Conservation (phyloP, 2,888 invertebrate genomes). For the Xanthorhoe spadicearia region DNA sequence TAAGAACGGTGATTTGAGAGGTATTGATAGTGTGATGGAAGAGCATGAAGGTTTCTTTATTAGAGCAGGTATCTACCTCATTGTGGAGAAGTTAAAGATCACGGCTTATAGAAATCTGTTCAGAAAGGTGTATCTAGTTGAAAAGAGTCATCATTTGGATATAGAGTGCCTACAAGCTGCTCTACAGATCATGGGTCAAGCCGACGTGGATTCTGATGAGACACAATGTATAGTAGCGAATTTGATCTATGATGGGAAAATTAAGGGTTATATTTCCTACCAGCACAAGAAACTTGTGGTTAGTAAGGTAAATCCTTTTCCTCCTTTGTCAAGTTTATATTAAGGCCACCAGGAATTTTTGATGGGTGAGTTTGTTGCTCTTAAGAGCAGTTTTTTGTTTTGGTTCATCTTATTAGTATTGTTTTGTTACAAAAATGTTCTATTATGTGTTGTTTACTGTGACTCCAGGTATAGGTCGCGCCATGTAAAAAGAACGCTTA, state of each 20-base stretch:
- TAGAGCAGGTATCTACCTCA: conserved; percentile 97
- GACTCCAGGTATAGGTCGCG: background rate
- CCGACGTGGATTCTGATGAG: conserved; percentile 96
- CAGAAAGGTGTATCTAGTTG: conserved; percentile 92
- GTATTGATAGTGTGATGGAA: conserved; percentile 93
- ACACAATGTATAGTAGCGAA: conserved; percentile 98
- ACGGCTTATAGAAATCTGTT: conserved; percentile 98
- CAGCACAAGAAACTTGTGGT: conserved; percentile 98
- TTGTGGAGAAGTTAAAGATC: conserved; percentile 97
- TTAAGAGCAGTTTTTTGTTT: background rate
- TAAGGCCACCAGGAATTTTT: conserved; percentile 32
- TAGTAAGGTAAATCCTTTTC: conserved; percentile 98
- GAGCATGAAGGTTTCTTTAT: conserved; percentile 97
- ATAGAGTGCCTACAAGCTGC: conserved; percentile 93
- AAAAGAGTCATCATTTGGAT: conserved; percentile 94
- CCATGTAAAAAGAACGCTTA: too few relatives aligned
- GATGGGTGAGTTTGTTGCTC: background rate
- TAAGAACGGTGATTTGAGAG: conserved; percentile 93
- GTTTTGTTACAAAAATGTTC: background rate
- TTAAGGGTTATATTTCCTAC: conserved; percentile 99
- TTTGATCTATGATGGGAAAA: conserved; percentile 97
- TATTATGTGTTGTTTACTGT: background rate
- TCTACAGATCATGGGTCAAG: conserved; percentile 91
- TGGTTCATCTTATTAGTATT: background rate
- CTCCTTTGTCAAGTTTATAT: conserved; percentile 88